Percentiles rank a stretch among this genome's conserved stretches.
These are phyloP conservation scores for Etheostoma cragini DNA, from an alignment of 2,113 vertebrate genomes.

Conservation along the genomic window DNA sequence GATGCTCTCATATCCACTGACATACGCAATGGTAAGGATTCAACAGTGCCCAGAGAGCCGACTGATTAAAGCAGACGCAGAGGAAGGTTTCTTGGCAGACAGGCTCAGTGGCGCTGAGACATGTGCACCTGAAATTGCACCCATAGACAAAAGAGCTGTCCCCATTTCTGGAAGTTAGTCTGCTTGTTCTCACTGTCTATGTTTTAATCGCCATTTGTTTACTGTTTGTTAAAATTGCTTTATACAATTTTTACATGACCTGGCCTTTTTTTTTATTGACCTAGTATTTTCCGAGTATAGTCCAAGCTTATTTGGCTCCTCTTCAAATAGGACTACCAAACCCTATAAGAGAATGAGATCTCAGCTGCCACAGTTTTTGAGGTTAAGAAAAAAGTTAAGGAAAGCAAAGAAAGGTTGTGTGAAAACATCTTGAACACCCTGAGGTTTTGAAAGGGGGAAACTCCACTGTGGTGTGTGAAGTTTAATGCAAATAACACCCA, in stretches of 20 bases:
- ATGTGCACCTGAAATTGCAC: constrained; percentile 43
- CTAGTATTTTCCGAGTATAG: constrained; percentile 5
- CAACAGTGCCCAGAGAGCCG: constrained; percentile 17
- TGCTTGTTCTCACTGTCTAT: neutral
- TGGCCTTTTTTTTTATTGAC: constrained; percentile 12
- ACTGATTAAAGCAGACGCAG: constrained; percentile 60
- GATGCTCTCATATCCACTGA: constrained; percentile 40
- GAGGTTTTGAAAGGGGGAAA: constrained; percentile 57
- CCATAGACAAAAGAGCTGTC: constrained; percentile 27
- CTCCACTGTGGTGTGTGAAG: constrained; percentile 34
- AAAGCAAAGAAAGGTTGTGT: constrained; percentile 42
- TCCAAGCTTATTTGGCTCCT: constrained; percentile 21
- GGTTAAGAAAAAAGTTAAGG: constrained; percentile 50
- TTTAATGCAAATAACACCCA: constrained; percentile 42
- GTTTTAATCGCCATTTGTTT: constrained; percentile 8
- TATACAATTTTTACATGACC: constrained; percentile 27
- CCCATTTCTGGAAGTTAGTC: constrained; percentile 24
- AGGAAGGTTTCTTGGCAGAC: constrained; percentile 44
- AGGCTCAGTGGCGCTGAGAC: constrained; percentile 38
- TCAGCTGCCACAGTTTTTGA: constrained; percentile 49
- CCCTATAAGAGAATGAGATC: constrained; percentile 39
- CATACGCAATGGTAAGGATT: constrained; percentile 27
- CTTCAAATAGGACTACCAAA: constrained; percentile 39
- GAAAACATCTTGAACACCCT: constrained; percentile 53
- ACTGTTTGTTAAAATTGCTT: constrained; percentile 5